Evolutionary conservation across 2,797 vertebrate species (phyloP).

Genomic region (Varecia variegata): DNA sequence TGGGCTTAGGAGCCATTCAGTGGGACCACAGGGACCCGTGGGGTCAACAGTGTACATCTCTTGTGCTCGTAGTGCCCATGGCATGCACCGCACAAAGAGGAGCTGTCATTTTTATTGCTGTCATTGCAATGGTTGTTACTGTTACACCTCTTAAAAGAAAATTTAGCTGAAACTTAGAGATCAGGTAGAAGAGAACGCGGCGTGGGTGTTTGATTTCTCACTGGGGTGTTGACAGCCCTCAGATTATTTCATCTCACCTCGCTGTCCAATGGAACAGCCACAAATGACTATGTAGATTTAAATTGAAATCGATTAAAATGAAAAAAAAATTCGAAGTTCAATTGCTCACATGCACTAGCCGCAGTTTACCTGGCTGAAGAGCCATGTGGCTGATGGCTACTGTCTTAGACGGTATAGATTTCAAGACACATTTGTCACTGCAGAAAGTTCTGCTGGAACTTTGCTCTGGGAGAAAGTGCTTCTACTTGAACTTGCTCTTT

Average conservation of each 20-base stretch:
- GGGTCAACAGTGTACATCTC: neutral
- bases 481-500: neutral
- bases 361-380: rapidly evolving
- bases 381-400: neutral
- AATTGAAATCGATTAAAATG: neutral
- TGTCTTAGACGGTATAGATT: neutral
- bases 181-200: neutral
- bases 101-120: neutral
- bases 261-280: neutral
- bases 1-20: neutral
- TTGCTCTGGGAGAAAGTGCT: neutral
- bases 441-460: neutral
- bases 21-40: no score
- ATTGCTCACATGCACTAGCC: neutral
- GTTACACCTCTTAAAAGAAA: neutral
- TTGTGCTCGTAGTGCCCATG: no score
- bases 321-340: neutral
- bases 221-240: neutral
- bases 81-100: no score
- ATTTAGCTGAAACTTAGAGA: neutral
- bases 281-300: rapidly evolving
- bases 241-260: neutral
- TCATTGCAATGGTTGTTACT: neutral
- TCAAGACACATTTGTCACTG: neutral
- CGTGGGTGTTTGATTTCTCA: neutral